phyloP scores from a whole-genome alignment of 2,888 invertebrate species.

The Minunthozetes semirufus region DNA sequence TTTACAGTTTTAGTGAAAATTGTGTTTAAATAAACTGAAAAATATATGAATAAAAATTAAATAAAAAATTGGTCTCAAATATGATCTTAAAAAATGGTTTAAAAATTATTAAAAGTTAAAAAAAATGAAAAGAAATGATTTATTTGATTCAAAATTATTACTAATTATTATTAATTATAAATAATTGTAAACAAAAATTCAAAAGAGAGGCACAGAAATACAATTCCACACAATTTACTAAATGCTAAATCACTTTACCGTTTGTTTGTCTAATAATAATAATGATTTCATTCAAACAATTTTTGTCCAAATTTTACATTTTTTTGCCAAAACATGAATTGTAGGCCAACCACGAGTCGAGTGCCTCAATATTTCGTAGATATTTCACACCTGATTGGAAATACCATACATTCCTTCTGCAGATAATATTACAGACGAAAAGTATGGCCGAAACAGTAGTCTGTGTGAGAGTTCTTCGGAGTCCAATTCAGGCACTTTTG shows the following conservation, averaged over 20 bases:
- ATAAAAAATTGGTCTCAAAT: too few relatives aligned
- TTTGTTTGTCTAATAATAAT: constrained; percentile 7
- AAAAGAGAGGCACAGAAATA: constrained; percentile 21
- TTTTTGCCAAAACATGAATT: not conserved
- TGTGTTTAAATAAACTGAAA: not conserved
- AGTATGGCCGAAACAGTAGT: not conserved
- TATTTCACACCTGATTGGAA: not conserved
- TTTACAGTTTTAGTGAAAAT: too few relatives aligned
- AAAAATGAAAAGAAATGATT: not conserved
- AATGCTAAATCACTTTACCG: constrained; percentile 12
- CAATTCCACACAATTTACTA: constrained; percentile 29
- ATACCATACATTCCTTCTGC: not conserved
- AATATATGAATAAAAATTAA: not conserved
- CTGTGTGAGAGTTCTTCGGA: not conserved
- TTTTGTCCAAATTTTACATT: constrained; percentile 11
- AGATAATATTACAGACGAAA: not conserved
- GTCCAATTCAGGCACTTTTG: constrained; percentile 28
- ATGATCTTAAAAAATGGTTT: too few relatives aligned
- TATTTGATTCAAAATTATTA: not conserved
- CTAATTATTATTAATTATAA: not conserved
- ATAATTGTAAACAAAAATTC: too few relatives aligned
- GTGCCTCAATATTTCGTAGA: not conserved
- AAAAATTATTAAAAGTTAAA: not conserved
- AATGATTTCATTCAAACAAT: constrained; percentile 16
- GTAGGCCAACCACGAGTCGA: constrained; percentile 15